Percentiles rank a stretch among this genome's conserved stretches.
Evolutionary conservation across 1,140 invertebrate species (phyloP).

Genomic region (Bradynema listronoti): DNA sequence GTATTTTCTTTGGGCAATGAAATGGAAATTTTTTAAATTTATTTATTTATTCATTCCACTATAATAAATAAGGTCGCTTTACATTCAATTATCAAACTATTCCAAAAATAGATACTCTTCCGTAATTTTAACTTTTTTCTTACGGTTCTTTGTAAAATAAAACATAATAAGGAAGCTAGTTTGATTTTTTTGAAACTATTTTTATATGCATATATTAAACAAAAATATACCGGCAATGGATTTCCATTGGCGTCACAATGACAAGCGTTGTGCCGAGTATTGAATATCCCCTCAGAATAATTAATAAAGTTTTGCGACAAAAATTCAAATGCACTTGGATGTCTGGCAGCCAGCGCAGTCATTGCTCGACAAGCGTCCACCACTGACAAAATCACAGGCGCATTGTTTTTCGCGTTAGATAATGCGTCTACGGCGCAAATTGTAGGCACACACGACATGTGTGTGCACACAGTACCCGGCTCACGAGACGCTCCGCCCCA

Average conservation of each 20-base stretch:
- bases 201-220: not conserved
- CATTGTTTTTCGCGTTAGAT: too few species aligned
- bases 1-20: too few species aligned
- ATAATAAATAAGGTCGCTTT: too few species aligned
- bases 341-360: not conserved
- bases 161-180: too few species aligned
- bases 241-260: constrained; percentile 10
- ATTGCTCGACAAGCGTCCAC: constrained; percentile 25
- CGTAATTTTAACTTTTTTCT: too few species aligned
- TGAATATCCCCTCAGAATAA: constrained; percentile 31
- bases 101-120: too few species aligned
- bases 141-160: too few species aligned
- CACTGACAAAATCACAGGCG: constrained; percentile 24
- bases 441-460: constrained; percentile 25
- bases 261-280: constrained; percentile 19
- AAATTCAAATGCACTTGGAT: constrained; percentile 30
- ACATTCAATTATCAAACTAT: too few species aligned
- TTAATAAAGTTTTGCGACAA: constrained; percentile 18
- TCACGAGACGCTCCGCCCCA: constrained; percentile 27
- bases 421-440: constrained; percentile 20
- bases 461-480: constrained; percentile 34
- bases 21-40: too few species aligned
- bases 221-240: constrained; percentile 27
- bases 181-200: not conserved
- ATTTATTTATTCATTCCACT: constrained; percentile 1